Percentiles rank a stretch among this genome's conserved stretches.
These are phyloP conservation scores for Aphrophora alni DNA, from an alignment of 2,888 invertebrate genomes.

Conservation along the genomic window DNA sequence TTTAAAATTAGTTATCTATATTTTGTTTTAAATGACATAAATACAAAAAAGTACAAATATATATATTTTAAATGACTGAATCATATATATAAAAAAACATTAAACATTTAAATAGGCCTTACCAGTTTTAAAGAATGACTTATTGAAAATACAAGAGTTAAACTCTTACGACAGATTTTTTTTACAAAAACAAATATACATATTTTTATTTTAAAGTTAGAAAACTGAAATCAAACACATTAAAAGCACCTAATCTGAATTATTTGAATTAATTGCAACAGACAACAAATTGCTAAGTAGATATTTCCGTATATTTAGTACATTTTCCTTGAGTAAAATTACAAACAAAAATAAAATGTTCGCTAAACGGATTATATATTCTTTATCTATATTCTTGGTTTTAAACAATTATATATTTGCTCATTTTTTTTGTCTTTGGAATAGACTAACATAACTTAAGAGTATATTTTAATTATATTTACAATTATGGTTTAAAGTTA, in stretches of 20 bases:
- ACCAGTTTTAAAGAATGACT: too few species aligned
- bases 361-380: background rate
- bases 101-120: background rate
- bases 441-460: background rate
- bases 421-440: background rate
- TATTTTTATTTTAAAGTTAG: too few species aligned
- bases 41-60: too few species aligned
- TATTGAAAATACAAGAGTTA: too few species aligned
- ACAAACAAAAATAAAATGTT: background rate
- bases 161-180: background rate
- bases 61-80: background rate
- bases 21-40: too few species aligned
- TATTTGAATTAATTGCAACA: background rate
- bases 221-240: background rate
- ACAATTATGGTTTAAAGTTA: background rate
- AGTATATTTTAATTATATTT: background rate
- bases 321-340: background rate
- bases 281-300: background rate
- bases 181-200: background rate
- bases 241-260: background rate
- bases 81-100: background rate
- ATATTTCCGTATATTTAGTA: background rate
- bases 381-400: background rate
- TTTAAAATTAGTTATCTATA: too few species aligned
- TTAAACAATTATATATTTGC: background rate